A percentile compares a stretch with the other conserved stretches of the same genome.
Conservation (phyloP, 92 coral and sea anemone genomes). For the Micromussa lordhowensis region DNA sequence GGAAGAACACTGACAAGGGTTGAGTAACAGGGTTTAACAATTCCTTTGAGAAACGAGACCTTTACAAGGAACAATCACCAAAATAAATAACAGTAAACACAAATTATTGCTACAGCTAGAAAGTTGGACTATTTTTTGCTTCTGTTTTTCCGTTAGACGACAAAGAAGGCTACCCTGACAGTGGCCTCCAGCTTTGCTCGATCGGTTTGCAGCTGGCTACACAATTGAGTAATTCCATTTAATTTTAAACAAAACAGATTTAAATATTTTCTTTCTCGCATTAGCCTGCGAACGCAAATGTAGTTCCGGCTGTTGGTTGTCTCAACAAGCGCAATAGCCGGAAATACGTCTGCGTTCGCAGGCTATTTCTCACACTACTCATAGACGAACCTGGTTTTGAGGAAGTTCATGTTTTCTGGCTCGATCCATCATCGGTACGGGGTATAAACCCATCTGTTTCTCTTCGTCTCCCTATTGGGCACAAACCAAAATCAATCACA, state of each 20-base stretch:
- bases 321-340: too few species aligned
- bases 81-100: neutral
- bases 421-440: slow-evolving; percentile 94
- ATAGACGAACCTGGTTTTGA: slow-evolving; percentile 79
- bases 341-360: too few species aligned
- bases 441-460: slow-evolving; percentile 78
- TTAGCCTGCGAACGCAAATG: too few species aligned
- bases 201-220: neutral
- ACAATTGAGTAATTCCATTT: neutral
- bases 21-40: slow-evolving; percentile 82
- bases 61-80: slow-evolving; percentile 10
- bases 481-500: neutral
- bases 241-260: neutral
- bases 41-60: slow-evolving; percentile 85
- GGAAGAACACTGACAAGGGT: slow-evolving; percentile 70
- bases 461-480: slow-evolving; percentile 88
- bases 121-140: too few species aligned
- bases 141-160: too few species aligned
- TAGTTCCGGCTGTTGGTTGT: too few species aligned
- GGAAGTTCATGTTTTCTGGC: slow-evolving; percentile 87
- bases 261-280: neutral
- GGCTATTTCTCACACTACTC: neutral
- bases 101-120: neutral
- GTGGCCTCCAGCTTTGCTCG: neutral
- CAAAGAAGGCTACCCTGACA: too few species aligned